Evolutionary conservation across 1,140 invertebrate species (phyloP).

Genomic region (Plutomurus gul): DNA sequence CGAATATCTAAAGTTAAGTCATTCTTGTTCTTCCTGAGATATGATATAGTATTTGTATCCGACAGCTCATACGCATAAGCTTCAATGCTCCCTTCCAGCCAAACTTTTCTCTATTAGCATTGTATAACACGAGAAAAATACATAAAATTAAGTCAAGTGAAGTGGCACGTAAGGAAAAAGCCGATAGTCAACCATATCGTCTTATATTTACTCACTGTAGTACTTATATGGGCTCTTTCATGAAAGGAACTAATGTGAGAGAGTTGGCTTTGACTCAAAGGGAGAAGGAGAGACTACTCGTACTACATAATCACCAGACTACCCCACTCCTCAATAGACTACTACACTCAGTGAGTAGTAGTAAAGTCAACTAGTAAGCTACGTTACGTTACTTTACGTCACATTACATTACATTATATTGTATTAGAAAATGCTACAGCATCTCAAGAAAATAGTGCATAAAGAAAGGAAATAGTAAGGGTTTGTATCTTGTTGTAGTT

Average conservation of each 20-base stretch:
- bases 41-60: slow-evolving; percentile 34
- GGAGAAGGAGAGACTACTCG: not conserved
- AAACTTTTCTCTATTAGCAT: slow-evolving; percentile 40
- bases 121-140: slow-evolving; percentile 16
- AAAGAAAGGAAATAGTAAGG: too few relatives aligned
- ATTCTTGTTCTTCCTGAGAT: slow-evolving; percentile 21
- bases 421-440: too few relatives aligned
- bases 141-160: slow-evolving; percentile 23
- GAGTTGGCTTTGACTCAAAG: not conserved
- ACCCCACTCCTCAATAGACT: too few relatives aligned
- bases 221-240: not conserved
- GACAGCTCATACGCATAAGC: slow-evolving; percentile 35
- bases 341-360: too few relatives aligned
- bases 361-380: slow-evolving; percentile 12
- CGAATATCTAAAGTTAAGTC: slow-evolving; percentile 29
- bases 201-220: not conserved
- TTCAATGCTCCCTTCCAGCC: slow-evolving; percentile 14
- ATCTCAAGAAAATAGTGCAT: slow-evolving; percentile 12
- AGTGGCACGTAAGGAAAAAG: not conserved
- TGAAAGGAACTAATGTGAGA: not conserved
- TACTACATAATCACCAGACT: not conserved
- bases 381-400: not conserved
- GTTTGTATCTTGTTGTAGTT: too few relatives aligned
- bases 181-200: not conserved
- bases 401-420: slow-evolving; percentile 15